Evolutionary conservation across 2,797 vertebrate genomes (phyloP), one percentile per base, ranked within the genome.

Genomic region (Argentina silus): DNA sequence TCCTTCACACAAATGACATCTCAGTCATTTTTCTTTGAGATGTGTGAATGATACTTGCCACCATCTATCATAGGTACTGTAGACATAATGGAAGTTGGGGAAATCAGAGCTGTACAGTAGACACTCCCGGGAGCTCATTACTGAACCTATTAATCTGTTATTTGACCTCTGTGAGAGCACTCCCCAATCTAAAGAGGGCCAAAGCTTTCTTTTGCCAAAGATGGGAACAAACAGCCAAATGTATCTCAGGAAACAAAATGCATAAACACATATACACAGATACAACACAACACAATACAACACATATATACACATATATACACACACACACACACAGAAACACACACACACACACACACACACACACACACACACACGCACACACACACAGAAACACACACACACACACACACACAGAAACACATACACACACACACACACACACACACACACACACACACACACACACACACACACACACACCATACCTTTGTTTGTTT

Each of bases 101-200:
- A 87, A 89, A 88, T 87, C 67, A 21, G 84, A 83, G 80, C 86
- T 85, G 88, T 82, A 84, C 55, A 71, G 69, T 76, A 86, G 92
- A 85, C 90, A 92, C 93, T 92, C 92, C 88, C 79, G 93, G 93
- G 93, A 94, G 87, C 92, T 94, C 91, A 94, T 94, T 94, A 94
- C 89, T 78, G 83, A 88, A 91, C 92, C 91, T 93, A 94, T 94
- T 94, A 93, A 94, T 94, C 90, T 94, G 92, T 92, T 92, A 90
- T 93, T 93, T 94, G 93, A 94, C 93, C 93, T 93, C 88, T 86
- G 87, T 57, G 86, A 92, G 90, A 92, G 86, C 77, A 75, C 84
- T 85, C 81, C 80, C 81, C 86, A 86, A 90, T 92, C 87, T 89
- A 87, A 92, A 91, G 84, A 85, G 85, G 80, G 86, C 85, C 88